These are phyloP conservation scores for Acanthoscelides obtectus DNA, from an alignment of 2,888 invertebrate genomes.

Conservation along the genomic window DNA sequence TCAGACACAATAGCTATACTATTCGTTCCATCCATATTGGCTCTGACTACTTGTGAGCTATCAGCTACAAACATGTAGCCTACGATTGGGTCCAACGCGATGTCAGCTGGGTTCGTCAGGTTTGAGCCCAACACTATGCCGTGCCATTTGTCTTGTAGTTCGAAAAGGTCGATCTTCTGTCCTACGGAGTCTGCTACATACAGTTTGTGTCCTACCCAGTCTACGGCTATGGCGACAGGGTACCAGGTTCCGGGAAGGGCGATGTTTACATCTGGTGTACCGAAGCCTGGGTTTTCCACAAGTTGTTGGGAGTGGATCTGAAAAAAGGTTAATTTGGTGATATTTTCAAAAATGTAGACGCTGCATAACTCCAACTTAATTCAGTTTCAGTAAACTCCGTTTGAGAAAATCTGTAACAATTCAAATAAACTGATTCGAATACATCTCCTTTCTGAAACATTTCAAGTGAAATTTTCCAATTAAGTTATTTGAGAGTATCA, in stretches of 20 bases:
- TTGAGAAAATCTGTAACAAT: no score
- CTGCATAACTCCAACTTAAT: no score
- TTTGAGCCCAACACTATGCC: conserved; percentile 90
- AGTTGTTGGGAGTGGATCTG: conserved; percentile 61
- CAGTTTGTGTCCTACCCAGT: conserved; percentile 95
- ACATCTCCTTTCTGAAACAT: no score
- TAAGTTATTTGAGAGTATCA: no score
- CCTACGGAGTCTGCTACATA: conserved; percentile 92
- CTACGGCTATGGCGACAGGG: conserved; percentile 87
- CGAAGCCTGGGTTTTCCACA: conserved; percentile 45
- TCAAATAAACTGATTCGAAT: no score
- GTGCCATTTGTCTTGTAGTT: conserved; percentile 80
- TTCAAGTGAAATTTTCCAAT: no score
- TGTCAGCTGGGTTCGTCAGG: conserved; percentile 83
- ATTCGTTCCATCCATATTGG: conserved; percentile 92
- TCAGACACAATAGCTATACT: conserved; percentile 80
- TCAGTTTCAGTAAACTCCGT: no score
- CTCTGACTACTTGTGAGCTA: conserved; percentile 75
- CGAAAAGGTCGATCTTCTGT: conserved; percentile 91
- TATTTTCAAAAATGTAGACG: not conserved
- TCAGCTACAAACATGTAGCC: conserved; percentile 88
- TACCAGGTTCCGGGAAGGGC: conserved; percentile 81
- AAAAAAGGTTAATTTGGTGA: conserved; percentile 10
- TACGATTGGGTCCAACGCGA: conserved; percentile 87
- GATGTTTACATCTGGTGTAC: conserved; percentile 59